A percentile compares a stretch with the other conserved stretches of the same genome.
These are phyloP conservation scores for Abrostola triplasia DNA, from an alignment of 2,888 invertebrate genomes.

Conservation along the genomic window DNA sequence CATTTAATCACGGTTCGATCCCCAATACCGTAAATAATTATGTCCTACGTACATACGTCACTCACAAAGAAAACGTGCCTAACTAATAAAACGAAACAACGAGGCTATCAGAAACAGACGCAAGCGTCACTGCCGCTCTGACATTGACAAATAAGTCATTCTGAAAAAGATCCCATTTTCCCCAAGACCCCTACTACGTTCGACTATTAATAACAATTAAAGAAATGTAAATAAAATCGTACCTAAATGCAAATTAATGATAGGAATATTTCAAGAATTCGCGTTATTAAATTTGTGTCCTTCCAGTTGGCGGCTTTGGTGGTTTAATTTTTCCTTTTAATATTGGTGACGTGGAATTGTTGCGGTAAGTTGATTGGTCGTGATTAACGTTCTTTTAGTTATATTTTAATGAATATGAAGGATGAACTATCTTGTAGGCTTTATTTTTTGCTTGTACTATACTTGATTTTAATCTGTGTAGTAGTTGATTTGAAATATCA, in stretches of 20 bases:
- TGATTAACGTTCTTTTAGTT: conserved; percentile 8
- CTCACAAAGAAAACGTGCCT: conserved; percentile 66
- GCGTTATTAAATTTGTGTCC: conserved; percentile 50
- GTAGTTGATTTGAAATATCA: too few species aligned
- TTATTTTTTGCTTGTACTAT: too few species aligned
- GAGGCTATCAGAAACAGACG: conserved; percentile 80
- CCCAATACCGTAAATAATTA: conserved; percentile 49
- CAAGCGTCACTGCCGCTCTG: conserved; percentile 75
- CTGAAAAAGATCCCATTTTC: conserved; percentile 80
- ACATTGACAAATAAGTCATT: conserved; percentile 84
- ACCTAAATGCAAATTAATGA: conserved; percentile 57
- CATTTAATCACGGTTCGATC: conserved; percentile 2
- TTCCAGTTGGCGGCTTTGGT: conserved; percentile 21
- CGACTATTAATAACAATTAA: conserved; percentile 66
- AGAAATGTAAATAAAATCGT: conserved; percentile 48
- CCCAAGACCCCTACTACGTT: conserved; percentile 73
- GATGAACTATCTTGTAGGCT: too few species aligned
- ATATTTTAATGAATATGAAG: too few species aligned
- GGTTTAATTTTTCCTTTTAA: conserved; percentile 3
- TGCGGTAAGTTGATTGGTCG: neutral
- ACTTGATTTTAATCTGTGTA: too few species aligned
- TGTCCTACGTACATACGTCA: conserved; percentile 50
- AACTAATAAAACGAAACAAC: conserved; percentile 81
- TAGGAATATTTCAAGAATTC: conserved; percentile 45
- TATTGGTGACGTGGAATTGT: conserved; percentile 15